Conservation (phyloP, 2,797 vertebrate species). For the Acanthurus tractus region DNA sequence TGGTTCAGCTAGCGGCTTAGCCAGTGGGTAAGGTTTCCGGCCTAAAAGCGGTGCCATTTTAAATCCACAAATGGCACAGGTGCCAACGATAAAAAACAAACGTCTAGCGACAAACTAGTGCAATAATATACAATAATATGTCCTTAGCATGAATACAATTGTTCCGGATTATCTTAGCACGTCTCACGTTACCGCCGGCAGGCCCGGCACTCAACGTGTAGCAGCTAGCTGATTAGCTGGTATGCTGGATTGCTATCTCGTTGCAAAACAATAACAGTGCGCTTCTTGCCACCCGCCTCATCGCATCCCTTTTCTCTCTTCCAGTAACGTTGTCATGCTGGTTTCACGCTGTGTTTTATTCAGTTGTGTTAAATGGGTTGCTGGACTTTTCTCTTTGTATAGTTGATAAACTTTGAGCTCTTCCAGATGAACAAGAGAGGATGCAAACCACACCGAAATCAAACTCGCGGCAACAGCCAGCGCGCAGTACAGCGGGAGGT, state of each 20-base stretch:
- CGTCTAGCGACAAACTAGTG: conserved; percentile 39
- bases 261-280: conserved; percentile 84
- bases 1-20: conserved; percentile 89
- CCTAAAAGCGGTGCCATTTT: conserved; percentile 96
- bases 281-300: conserved; percentile 71
- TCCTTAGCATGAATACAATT: conserved; percentile 71
- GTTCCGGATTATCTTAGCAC: conserved; percentile 49
- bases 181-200: conserved; percentile 75
- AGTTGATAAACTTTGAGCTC: conserved; percentile 73
- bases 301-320: conserved; percentile 62
- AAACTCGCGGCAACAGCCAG: conserved; percentile 75
- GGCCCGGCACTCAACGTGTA: conserved; percentile 77
- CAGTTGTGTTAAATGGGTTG: background rate
- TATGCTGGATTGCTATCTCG: conserved; percentile 62
- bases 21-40: conserved; percentile 96
- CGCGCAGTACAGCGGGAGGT: conserved; percentile 64
- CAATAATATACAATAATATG: conserved; percentile 19
- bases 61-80: conserved; percentile 57
- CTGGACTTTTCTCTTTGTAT: conserved; percentile 2
- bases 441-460: conserved; percentile 54
- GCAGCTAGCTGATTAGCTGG: conserved; percentile 74
- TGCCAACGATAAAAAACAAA: conserved; percentile 33
- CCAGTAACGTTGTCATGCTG: conserved; percentile 49
- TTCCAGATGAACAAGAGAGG: conserved; percentile 57
- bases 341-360: background rate